Evolutionary conservation across 1,140 invertebrate species (phyloP).

Genomic region (Microplitis mediator): DNA sequence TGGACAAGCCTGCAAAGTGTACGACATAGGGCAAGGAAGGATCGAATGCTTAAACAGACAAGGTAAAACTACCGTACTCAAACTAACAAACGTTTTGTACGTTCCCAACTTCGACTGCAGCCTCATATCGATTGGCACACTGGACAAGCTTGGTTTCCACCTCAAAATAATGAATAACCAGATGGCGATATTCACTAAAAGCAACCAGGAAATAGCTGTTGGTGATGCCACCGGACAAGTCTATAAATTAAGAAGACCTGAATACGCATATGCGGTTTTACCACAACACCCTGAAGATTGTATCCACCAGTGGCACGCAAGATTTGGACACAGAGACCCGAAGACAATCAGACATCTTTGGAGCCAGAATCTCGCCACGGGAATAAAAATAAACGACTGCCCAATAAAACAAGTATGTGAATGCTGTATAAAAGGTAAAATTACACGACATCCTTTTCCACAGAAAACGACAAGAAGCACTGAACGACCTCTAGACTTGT

Average conservation of each 20-base stretch:
- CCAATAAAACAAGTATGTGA: neutral
- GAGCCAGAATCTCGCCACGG: neutral
- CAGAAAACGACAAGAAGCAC: conserved; percentile 32
- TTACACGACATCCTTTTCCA: neutral
- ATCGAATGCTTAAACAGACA: neutral
- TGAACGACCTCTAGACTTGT: conserved; percentile 44
- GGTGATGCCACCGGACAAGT: neutral
- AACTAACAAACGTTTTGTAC: neutral
- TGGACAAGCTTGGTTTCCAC: neutral
- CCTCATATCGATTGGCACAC: neutral
- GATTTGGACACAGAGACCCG: neutral
- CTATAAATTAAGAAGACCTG: conserved; percentile 12
- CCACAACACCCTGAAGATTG: neutral
- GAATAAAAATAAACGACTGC: neutral
- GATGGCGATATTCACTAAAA: neutral
- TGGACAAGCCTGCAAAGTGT: neutral
- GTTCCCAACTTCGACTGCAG: neutral
- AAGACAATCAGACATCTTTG: neutral
- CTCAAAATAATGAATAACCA: neutral
- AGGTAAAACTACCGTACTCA: neutral
- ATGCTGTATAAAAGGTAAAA: neutral
- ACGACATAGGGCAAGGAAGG: neutral
- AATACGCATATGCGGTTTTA: neutral
- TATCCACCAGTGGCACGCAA: neutral
- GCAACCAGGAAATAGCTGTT: no score